These are phyloP conservation scores for Eupleurogrammus muticus DNA, from an alignment of 2,797 vertebrate species.

Conservation along the genomic window DNA sequence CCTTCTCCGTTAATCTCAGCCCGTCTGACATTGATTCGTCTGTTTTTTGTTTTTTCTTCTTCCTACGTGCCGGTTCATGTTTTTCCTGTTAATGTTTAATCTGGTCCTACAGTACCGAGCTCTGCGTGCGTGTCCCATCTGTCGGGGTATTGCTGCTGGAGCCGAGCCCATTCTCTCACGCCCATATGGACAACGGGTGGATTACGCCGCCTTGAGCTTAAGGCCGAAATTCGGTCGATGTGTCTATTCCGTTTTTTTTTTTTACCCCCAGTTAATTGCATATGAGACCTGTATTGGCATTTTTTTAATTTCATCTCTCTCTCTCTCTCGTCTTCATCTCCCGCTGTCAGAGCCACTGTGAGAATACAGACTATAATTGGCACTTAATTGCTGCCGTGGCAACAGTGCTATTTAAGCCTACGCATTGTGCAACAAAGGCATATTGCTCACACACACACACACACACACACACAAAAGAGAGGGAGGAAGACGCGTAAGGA, in stretches of 20 bases:
- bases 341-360: constrained; percentile 50
- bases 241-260: constrained; percentile 30
- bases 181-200: constrained; percentile 26
- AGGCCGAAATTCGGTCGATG: not conserved
- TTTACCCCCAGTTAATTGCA: no score
- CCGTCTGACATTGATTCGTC: constrained; percentile 1
- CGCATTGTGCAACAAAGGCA: constrained; percentile 52
- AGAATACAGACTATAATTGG: constrained; percentile 77
- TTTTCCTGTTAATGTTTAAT: constrained; percentile 57
- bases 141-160: constrained; percentile 28
- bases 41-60: not conserved
- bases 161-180: constrained; percentile 31
- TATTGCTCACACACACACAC: constrained; percentile 1
- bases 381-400: constrained; percentile 82
- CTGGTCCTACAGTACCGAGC: constrained; percentile 43
- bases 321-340: constrained; percentile 51
- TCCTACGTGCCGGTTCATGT: constrained; percentile 13
- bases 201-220: constrained; percentile 28
- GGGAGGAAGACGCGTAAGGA: constrained; percentile 22
- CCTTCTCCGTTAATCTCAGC: not conserved
- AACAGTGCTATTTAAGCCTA: constrained; percentile 77
- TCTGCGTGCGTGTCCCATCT: constrained; percentile 49
- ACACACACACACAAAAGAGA: not conserved
- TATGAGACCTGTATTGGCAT: constrained; percentile 33
- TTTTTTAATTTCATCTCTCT: constrained; percentile 29